Conservation (phyloP, 2,797 vertebrate genomes). For the Otolemur crassicaudatus region DNA sequence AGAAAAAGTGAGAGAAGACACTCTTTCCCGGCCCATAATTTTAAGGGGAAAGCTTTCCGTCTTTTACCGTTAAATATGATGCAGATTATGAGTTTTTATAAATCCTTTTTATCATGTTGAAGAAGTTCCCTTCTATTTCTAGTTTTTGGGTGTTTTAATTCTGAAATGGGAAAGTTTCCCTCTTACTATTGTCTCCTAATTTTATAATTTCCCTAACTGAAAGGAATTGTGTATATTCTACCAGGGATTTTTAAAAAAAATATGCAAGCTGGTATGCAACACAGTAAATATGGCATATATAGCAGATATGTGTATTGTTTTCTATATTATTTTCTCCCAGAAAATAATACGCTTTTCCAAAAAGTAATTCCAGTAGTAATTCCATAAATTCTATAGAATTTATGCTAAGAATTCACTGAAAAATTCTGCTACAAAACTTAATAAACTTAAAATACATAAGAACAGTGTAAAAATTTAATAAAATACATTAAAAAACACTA, state of each 20-base stretch:
- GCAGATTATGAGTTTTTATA: background rate
- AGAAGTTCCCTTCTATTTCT: background rate
- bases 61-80: background rate
- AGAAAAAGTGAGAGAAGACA: background rate
- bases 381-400: background rate
- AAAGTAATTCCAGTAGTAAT: background rate
- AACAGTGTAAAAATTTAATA: background rate
- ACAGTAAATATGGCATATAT: background rate
- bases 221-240: background rate
- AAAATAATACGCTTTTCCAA: background rate
- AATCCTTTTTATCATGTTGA: background rate
- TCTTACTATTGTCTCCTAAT: background rate
- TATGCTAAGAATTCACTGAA: background rate
- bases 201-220: background rate
- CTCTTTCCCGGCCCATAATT: background rate
- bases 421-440: background rate
- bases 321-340: background rate
- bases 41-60: background rate
- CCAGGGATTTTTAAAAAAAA: background rate
- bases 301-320: background rate
- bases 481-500: background rate
- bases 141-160: background rate
- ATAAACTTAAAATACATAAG: background rate
- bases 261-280: background rate
- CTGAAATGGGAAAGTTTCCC: background rate